Conservation (phyloP, 92 coral and sea anemone species). For the Galaxea fascicularis region DNA sequence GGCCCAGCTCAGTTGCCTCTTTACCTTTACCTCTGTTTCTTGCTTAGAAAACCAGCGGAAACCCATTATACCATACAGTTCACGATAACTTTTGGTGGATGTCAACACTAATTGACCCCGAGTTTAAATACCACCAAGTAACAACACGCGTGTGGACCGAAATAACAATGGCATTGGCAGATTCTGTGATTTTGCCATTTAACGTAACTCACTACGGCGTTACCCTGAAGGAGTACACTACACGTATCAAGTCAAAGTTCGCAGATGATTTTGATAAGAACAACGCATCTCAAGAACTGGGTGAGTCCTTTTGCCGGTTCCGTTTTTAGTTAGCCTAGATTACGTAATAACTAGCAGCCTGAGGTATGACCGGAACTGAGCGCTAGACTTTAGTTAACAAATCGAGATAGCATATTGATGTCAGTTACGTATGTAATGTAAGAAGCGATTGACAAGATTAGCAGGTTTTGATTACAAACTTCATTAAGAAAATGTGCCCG, state of each 20-base stretch:
- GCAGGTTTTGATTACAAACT: too few relatives aligned
- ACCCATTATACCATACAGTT: constrained; percentile 94
- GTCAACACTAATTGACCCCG: constrained; percentile 84
- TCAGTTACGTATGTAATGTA: too few relatives aligned
- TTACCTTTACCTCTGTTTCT: not conserved
- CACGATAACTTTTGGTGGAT: constrained; percentile 92
- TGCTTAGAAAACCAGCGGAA: constrained; percentile 59
- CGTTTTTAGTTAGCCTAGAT: too few relatives aligned
- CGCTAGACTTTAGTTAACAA: too few relatives aligned
- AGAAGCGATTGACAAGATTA: too few relatives aligned
- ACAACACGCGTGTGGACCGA: constrained; percentile 87
- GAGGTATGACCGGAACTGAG: too few relatives aligned
- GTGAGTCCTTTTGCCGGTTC: constrained; percentile 6
- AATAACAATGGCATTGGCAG: constrained; percentile 80
- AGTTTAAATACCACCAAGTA: constrained; percentile 88
- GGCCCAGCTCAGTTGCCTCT: too few relatives aligned
- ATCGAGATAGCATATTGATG: too few relatives aligned
- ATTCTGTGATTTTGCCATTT: constrained; percentile 84
- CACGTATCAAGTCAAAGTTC: constrained; percentile 32
- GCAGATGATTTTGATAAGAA: constrained; percentile 31
- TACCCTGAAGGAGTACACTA: constrained; percentile 64
- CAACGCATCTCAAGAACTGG: constrained; percentile 30
- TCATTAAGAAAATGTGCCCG: too few relatives aligned
- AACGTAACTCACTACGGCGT: constrained; percentile 83
- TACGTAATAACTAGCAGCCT: not conserved